Base-by-base conservation (phyloP, 2,113 vertebrate species). In the Peromyscus californicus region DNA sequence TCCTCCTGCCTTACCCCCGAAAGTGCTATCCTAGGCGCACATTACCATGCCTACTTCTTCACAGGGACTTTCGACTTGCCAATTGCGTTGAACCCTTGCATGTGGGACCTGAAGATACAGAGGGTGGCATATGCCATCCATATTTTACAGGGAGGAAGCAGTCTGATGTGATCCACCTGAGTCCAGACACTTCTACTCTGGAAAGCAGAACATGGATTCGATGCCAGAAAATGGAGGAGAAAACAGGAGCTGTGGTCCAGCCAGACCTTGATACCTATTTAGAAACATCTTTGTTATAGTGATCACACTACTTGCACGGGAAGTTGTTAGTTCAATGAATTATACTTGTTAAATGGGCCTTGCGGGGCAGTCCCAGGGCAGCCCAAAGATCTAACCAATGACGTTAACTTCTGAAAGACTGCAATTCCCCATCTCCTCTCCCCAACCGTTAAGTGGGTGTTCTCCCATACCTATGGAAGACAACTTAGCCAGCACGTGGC, bases 291-390 rank as follows among this genome's bases (percentile, higher is more conserved):
- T 98, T 74, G 51, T 95, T 97, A 94, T n/a, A 65, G 16, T 48
- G 94, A 80, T 97, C 95, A 97, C 91, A 98, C 82, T 70, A n/a
- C 0, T 29, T 95, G 93, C 97, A 96, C 61, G 74, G 97, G 97
- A 98, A 84, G 21, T 92, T 97, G 94, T 96, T 98, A 97, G 98
- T 98, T 98, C 97, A 98, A 98, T 97, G 97, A 98, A 98, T 97
- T 98, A 95, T 82, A 93, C 83, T 95, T 11, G 67, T 57, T 98
- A 98, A 98, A 98, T 70, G 91, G 96, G 92, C 70, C 97, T 98
- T 92, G 76, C 88, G 97, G 22, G 45, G 97, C 98, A 94, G 96
- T 98, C 65, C 96, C 95, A 86, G 95, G 95, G 97, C 92, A 97
- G 96, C 39, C 92, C 61, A 48, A 65, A 93, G 21, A 51, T 97